Conservation (phyloP, 2,797 vertebrate genomes). For the Esox lucius region DNA sequence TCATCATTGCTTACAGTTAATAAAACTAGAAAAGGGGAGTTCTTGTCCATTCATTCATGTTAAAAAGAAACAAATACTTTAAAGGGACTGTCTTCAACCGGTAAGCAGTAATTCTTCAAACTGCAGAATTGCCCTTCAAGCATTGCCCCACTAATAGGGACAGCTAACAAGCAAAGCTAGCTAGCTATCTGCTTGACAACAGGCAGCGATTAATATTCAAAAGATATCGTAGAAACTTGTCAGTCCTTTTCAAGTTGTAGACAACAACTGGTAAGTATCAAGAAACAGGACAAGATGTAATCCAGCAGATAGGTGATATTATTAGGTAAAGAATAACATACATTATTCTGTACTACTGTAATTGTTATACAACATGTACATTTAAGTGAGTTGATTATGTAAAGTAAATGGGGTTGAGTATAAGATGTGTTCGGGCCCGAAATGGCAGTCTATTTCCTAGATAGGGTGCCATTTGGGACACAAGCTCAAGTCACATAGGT, state of each 20-base stretch:
- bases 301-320: slow-evolving; percentile 28
- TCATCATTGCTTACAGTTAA: slow-evolving; percentile 53
- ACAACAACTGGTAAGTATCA: slow-evolving; percentile 73
- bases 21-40: slow-evolving; percentile 66
- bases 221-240: slow-evolving; percentile 52
- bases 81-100: slow-evolving; percentile 14
- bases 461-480: not conserved
- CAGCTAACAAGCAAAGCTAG: slow-evolving; percentile 68
- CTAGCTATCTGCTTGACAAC: slow-evolving; percentile 45
- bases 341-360: slow-evolving; percentile 9
- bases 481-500: slow-evolving; percentile 59
- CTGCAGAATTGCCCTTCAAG: slow-evolving; percentile 29
- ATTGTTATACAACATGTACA: slow-evolving; percentile 35
- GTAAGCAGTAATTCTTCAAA: not conserved
- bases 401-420: slow-evolving; percentile 35
- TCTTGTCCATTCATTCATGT: slow-evolving; percentile 32
- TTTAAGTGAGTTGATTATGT: slow-evolving; percentile 14
- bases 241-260: slow-evolving; percentile 40
- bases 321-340: slow-evolving; percentile 36
- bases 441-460: not conserved
- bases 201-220: slow-evolving; percentile 70
- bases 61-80: slow-evolving; percentile 36
- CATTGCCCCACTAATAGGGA: slow-evolving; percentile 73
- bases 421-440: not conserved
- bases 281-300: slow-evolving; percentile 34